Conservation (phyloP, 1,140 invertebrate species). For the Holotrichia oblita region DNA sequence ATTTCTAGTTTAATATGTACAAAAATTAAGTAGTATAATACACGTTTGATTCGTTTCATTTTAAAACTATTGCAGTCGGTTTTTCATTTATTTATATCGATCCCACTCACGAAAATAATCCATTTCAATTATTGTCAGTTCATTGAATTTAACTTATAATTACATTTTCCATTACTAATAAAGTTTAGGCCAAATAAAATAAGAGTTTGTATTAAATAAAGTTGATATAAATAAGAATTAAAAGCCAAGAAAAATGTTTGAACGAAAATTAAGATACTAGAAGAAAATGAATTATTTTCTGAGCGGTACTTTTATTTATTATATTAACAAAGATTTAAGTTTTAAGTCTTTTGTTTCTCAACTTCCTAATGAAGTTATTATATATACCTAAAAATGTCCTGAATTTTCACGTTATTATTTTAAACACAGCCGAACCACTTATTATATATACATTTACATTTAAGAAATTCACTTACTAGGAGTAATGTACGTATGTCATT, state of each 20-base stretch:
- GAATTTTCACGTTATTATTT: slow-evolving; percentile 32
- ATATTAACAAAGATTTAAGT: slow-evolving; percentile 25
- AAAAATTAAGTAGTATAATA: slow-evolving; percentile 20
- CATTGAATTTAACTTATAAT: not conserved
- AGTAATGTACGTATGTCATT: slow-evolving; percentile 19
- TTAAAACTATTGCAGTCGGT: slow-evolving; percentile 14
- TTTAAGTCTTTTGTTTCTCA: slow-evolving; percentile 40
- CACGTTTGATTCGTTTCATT: not conserved
- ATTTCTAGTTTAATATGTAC: slow-evolving; percentile 44
- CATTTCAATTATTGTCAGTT: not conserved
- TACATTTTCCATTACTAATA: too few species aligned
- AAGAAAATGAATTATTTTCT: not conserved
- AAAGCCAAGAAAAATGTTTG: too few species aligned
- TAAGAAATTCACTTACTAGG: slow-evolving; percentile 39
- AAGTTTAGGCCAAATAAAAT: too few species aligned
- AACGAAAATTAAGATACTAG: too few species aligned
- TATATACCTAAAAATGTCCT: slow-evolving; percentile 38
- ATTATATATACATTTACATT: slow-evolving; percentile 25
- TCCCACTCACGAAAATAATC: not conserved
- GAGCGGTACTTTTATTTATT: not conserved
- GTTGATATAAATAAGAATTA: too few species aligned
- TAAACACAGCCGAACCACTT: slow-evolving; percentile 43
- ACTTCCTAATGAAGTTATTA: slow-evolving; percentile 22
- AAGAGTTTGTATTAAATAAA: too few species aligned
- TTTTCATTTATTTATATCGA: slow-evolving; percentile 26